These are phyloP conservation scores for Ctenosaura bakeri DNA, from an alignment of 2,797 vertebrate genomes.

Conservation along the genomic window DNA sequence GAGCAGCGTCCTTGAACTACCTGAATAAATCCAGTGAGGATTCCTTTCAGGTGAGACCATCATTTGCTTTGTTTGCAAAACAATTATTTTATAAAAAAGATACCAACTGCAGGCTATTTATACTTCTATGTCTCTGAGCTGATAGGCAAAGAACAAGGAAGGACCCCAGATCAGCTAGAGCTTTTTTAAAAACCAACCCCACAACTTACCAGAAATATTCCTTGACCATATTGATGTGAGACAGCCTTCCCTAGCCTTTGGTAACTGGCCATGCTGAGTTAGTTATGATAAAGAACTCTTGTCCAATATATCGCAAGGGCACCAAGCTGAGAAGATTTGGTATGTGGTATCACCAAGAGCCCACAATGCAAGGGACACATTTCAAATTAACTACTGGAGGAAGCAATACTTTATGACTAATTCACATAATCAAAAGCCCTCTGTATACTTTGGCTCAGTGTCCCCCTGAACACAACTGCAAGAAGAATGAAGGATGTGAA, in stretches of 20 bases:
- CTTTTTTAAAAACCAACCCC: background rate
- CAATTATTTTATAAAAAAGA: background rate
- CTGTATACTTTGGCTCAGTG: background rate
- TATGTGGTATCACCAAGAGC: background rate
- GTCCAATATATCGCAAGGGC: background rate
- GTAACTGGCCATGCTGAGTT: background rate
- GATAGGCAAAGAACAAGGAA: background rate
- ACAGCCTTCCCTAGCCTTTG: background rate
- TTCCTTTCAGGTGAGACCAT: conserved; percentile 86
- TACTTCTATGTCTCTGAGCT: background rate
- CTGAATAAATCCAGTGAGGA: conserved; percentile 92
- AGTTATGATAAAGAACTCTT: background rate
- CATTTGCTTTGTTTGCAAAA: background rate
- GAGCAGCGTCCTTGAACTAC: conserved; percentile 93
- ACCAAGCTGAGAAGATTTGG: background rate
- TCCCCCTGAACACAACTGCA: background rate
- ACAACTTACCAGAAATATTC: background rate
- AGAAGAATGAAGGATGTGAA: background rate
- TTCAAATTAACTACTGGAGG: background rate
- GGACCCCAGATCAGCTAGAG: background rate
- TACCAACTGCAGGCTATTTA: background rate
- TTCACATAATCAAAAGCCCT: background rate
- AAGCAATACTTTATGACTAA: background rate
- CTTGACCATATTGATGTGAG: too few relatives aligned
- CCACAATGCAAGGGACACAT: background rate